Base-by-base conservation (phyloP, 2,797 vertebrate genomes). In the Loris lydekkerianus region DNA sequence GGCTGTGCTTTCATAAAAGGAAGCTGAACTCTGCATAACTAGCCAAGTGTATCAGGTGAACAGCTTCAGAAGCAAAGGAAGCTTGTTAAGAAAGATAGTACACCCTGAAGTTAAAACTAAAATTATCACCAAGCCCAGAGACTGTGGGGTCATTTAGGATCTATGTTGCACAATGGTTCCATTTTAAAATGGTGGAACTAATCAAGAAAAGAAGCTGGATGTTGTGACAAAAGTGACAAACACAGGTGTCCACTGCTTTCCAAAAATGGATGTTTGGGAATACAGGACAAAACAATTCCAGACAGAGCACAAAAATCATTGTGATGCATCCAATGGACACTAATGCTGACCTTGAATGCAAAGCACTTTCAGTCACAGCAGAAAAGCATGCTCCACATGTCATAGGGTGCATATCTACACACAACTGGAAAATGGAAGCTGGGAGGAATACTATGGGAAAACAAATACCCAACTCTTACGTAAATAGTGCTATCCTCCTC, bases 161-260 rank as follows among this genome's bases (percentile, higher is more conserved):
- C 60, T 78, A 18, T 53, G 70, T 6, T 70, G 2, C 13, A 40
- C 60, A 72, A 65, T 37, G n/a, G 46, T 72, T 95, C 75, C 58
- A 67, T 72, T 97, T 91, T 91, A 67, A 94, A 81, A 91, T 77
- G 96, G 70, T 83, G 31, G 65, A 78, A 93, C 40, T 76, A 37
- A 86, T 89, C 72, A 86, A 90, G 67, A 92, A 95, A 87, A 90
- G 87, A 93, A 81, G 53, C 53, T 78, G 31, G 63, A 60, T 27
- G 17, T 75, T 23, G 43, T 65, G 80, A 83, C 37, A 46, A 53
- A 85, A 95, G 43, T 56, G 77, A 87, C 69, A 88, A 78, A 85
- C 2, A 21, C 73, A 91, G 70, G 72, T 87, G 31, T 82, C 73
- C 37, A 53, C 60, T 61, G 75, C 65, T 80, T 89, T 96, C 73